phyloP scores from a whole-genome alignment of 2,888 invertebrate genomes.

The Caenorhabditis afra region DNA sequence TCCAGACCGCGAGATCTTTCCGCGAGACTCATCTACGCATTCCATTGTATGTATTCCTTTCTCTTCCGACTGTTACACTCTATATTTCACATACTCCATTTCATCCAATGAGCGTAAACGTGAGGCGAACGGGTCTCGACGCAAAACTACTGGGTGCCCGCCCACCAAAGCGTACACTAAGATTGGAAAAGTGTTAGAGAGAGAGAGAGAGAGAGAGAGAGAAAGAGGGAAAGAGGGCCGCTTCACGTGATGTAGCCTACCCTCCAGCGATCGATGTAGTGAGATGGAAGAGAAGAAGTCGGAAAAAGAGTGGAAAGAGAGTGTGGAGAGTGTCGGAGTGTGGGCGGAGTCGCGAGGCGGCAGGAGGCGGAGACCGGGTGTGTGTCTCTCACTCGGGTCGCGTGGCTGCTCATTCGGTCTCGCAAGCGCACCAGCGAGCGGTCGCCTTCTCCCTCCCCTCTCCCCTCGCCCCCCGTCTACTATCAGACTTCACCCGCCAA shows the following conservation, averaged over 20 bases:
- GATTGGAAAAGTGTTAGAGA: too few species aligned
- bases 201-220: too few species aligned
- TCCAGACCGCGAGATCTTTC: background rate
- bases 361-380: conserved; percentile 21
- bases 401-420: conserved; percentile 63
- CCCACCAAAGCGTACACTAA: conserved; percentile 42
- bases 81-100: background rate
- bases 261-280: conserved; percentile 25
- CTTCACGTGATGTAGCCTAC: conserved; percentile 44
- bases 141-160: background rate
- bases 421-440: conserved; percentile 53
- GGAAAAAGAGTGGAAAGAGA: conserved; percentile 22
- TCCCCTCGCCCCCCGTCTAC: background rate
- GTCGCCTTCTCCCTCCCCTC: conserved; percentile 37
- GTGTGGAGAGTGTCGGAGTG: conserved; percentile 16
- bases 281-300: too few species aligned
- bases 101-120: conserved; percentile 13
- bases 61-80: background rate
- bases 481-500: background rate
- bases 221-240: conserved; percentile 21
- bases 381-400: conserved; percentile 32
- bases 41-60: background rate
- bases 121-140: conserved; percentile 42
- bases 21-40: background rate
- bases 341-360: conserved; percentile 9